Evolutionary conservation across 1,140 invertebrate species (phyloP).

Genomic region (Pseudomyrmex pallidus): DNA sequence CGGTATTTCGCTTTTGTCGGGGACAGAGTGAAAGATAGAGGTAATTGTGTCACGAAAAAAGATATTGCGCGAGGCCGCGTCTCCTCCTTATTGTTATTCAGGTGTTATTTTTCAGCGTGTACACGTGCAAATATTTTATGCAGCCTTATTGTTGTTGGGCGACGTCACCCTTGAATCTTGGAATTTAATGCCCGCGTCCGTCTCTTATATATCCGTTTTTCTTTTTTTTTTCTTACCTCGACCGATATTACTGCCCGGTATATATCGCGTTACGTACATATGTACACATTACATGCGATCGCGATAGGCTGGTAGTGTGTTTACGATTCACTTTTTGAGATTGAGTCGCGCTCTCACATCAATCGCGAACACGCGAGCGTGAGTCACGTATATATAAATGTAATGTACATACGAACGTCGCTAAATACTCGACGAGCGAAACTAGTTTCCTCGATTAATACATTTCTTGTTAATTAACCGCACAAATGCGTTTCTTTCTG

Average conservation of each 20-base stretch:
- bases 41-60: not conserved
- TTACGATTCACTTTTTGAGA: not conserved
- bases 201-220: no score
- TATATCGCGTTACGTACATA: not conserved
- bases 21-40: no score
- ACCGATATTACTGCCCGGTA: slow-evolving; percentile 8
- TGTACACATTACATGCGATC: not conserved
- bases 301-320: not conserved
- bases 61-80: no score
- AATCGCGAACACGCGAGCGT: not conserved
- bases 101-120: not conserved
- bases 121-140: not conserved
- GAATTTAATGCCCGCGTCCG: not conserved
- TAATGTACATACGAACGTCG: no score
- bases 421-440: not conserved
- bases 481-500: not conserved
- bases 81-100: no score
- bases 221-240: not conserved
- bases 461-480: not conserved
- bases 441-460: not conserved
- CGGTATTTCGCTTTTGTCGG: no score
- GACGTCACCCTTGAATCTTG: not conserved
- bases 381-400: not conserved
- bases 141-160: not conserved
- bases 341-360: not conserved